Evolutionary conservation across 1,140 invertebrate species (phyloP).

Genomic region (Pissodes strobi): DNA sequence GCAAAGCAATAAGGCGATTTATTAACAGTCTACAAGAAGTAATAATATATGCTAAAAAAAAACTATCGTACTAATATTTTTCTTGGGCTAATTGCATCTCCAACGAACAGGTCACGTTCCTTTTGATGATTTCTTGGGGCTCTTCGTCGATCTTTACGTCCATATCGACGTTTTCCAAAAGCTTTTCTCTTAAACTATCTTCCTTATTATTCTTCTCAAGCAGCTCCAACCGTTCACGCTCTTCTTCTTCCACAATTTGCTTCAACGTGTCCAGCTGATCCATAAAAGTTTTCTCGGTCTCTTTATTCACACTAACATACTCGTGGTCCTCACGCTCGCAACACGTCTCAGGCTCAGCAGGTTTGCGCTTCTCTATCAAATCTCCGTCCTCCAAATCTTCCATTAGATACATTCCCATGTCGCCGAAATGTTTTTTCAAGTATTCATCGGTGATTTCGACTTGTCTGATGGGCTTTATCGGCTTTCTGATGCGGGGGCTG

Average conservation of each 20-base stretch:
- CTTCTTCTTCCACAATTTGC: constrained; percentile 25
- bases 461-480: background rate
- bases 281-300: constrained; percentile 11
- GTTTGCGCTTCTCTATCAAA: background rate
- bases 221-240: too few relatives aligned
- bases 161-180: background rate
- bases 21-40: too few relatives aligned
- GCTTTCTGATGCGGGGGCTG: background rate
- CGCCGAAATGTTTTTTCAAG: constrained; percentile 37
- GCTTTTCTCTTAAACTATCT: background rate
- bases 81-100: constrained; percentile 50
- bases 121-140: constrained; percentile 22
- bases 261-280: constrained; percentile 12
- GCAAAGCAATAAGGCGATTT: too few relatives aligned
- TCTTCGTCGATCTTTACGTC: constrained; percentile 24
- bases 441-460: constrained; percentile 32
- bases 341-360: too few relatives aligned
- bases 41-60: background rate
- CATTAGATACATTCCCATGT: constrained; percentile 35
- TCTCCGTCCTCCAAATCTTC: constrained; percentile 29
- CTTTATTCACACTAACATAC: constrained; percentile 3
- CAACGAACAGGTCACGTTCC: constrained; percentile 43
- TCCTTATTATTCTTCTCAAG: background rate
- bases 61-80: background rate
- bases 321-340: background rate